phyloP scores from a whole-genome alignment of 2,888 invertebrate species.

The Artemia sp. region DNA sequence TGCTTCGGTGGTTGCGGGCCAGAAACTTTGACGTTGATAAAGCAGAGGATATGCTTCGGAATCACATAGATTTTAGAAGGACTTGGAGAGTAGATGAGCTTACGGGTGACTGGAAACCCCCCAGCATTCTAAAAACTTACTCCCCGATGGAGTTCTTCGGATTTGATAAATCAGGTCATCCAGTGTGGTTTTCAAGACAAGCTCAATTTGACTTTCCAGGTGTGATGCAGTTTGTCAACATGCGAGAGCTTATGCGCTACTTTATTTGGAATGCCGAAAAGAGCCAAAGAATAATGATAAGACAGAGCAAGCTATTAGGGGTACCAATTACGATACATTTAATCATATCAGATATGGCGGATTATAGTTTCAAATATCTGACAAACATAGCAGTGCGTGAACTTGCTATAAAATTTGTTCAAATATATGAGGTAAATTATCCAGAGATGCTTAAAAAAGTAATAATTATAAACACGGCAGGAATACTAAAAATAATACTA shows the following conservation, averaged over 20 bases:
- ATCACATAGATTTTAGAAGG: not conserved
- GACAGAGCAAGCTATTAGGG: not conserved
- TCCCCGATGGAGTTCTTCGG: not conserved
- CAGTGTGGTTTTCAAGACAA: not conserved
- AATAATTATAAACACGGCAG: not conserved
- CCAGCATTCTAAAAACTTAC: not conserved
- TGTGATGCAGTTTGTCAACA: not conserved
- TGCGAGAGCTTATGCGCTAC: not conserved
- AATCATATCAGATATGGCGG: not conserved
- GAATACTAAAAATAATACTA: not conserved
- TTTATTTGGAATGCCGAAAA: not conserved
- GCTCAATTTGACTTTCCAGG: not conserved
- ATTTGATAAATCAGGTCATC: not conserved
- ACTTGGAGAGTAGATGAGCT: not conserved
- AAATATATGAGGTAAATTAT: not conserved
- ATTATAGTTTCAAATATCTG: not conserved
- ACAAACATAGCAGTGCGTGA: not conserved
- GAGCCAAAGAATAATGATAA: not conserved
- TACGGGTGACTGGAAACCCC: not conserved
- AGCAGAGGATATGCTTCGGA: constrained; percentile 5
- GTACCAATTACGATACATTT: not conserved
- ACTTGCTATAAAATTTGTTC: not conserved
- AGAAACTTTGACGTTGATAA: not conserved
- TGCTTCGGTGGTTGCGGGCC: not conserved
- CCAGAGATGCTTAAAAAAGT: not conserved